A percentile compares a stretch with the other conserved stretches of the same genome.
These are phyloP conservation scores for Drosophila leontia DNA, from an alignment of 1,140 invertebrate genomes.

Conservation along the genomic window DNA sequence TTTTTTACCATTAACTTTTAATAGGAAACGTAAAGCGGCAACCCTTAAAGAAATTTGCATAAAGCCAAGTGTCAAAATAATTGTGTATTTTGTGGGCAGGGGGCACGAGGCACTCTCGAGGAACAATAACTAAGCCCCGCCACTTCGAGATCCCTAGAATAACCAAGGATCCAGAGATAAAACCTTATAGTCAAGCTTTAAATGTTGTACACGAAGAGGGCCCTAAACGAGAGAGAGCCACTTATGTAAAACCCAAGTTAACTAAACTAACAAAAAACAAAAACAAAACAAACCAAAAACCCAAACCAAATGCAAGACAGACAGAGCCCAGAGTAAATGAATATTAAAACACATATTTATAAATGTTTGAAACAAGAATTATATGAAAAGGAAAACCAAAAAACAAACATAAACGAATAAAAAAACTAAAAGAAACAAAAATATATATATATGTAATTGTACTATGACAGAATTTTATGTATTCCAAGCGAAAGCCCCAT, in stretches of 20 bases:
- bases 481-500: slow-evolving; percentile 53
- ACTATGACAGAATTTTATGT: slow-evolving; percentile 56
- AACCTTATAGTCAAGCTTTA: slow-evolving; percentile 75
- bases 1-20: slow-evolving; percentile 75
- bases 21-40: slow-evolving; percentile 2
- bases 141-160: slow-evolving; percentile 17
- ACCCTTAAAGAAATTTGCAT: slow-evolving; percentile 8
- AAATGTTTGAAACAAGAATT: slow-evolving; percentile 75
- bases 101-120: slow-evolving; percentile 7
- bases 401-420: slow-evolving; percentile 5
- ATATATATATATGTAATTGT: slow-evolving; percentile 52
- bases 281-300: slow-evolving; percentile 28
- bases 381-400: slow-evolving; percentile 25
- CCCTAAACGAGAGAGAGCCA: slow-evolving; percentile 8
- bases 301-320: slow-evolving; percentile 9
- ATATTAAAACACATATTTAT: slow-evolving; percentile 75
- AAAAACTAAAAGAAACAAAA: slow-evolving; percentile 32
- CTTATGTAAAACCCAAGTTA: slow-evolving; percentile 34
- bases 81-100: slow-evolving; percentile 63
- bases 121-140: slow-evolving; percentile 36
- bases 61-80: slow-evolving; percentile 68
- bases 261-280: slow-evolving; percentile 35
- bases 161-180: slow-evolving; percentile 29
- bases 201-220: slow-evolving; percentile 68
- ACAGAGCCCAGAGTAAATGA: slow-evolving; percentile 45